Evolutionary conservation across 2,797 vertebrate species (phyloP), one percentile per base, ranked within the genome.

Genomic region (Sebastes dallii): DNA sequence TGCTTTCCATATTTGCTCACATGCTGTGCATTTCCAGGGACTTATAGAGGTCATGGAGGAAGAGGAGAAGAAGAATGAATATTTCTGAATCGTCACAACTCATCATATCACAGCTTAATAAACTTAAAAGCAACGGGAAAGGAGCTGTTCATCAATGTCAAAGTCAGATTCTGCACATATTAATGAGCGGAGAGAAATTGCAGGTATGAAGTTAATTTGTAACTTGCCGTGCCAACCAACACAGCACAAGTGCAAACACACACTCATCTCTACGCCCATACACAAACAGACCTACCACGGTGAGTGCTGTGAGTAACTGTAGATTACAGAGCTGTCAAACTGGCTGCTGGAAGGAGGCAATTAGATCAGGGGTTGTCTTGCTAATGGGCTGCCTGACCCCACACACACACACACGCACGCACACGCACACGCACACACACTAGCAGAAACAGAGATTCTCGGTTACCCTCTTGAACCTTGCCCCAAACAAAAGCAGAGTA

Each of bases 291-390:
- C 75, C 78, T 32, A 83, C 77, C 75, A 76, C 71, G 82, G 68
- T 69, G 83, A 86, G 79, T 70, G 74, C 79, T 73, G 66, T 80
- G 72, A 88, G 81, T 80, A 87, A 86, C 87, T 88, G 85, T 86
- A 89, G 85, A 92, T 92, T 86, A 91, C 86, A 89, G 85, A 90
- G 87, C 92, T 92, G 94, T 93, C 93, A 89, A 78, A 89, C 79
- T 69, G 79, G 78, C 83, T 83, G 78, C 87, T 89, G 81, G 80
- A 88, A 82, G 75, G 78, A 90, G 87, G 78, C 90, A 92, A 89
- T 93, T 89, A 92, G 87, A 89, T 72, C 80, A 75, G 78, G 67
- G 80, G 85, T 91, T 88, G 86, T 90, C 89, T 90, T 67, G 77
- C 92, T 92, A 91, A 94, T 93, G 85, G 83, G 78, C 69, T 87